A percentile compares a stretch with the other conserved stretches of the same genome.
phyloP scores from a whole-genome alignment of 2,888 invertebrate species.

The Lasioglossum zephyrum region DNA sequence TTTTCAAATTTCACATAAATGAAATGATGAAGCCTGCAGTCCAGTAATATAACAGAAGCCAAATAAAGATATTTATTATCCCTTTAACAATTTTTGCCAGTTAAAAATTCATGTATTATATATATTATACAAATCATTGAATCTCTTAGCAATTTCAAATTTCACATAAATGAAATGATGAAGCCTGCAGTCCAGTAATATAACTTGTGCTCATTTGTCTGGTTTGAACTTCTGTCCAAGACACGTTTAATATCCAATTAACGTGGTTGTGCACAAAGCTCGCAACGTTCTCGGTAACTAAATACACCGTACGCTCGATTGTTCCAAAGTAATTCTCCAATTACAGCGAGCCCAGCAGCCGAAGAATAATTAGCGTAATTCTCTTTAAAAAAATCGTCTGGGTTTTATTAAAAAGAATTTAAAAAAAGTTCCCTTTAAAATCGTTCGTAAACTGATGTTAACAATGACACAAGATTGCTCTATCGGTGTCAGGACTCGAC shows the following conservation, averaged over 20 bases:
- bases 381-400: neutral
- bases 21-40: too few relatives aligned
- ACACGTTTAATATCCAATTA: neutral
- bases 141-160: too few relatives aligned
- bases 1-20: too few relatives aligned
- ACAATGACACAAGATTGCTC: conserved; percentile 17
- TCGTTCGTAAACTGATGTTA: conserved; percentile 18
- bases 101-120: too few relatives aligned
- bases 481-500: too few relatives aligned
- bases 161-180: too few relatives aligned
- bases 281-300: neutral
- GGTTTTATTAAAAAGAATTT: neutral
- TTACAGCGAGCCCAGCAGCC: neutral
- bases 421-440: conserved; percentile 4
- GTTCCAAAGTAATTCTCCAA: neutral
- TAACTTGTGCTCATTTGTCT: neutral
- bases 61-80: too few relatives aligned
- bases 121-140: too few relatives aligned
- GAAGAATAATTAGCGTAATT: neutral
- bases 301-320: neutral
- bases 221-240: neutral
- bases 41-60: too few relatives aligned
- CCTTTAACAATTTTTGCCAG: too few relatives aligned
- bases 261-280: neutral
- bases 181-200: too few relatives aligned